These are phyloP conservation scores for Lithophane leautieri DNA, from an alignment of 2,888 invertebrate genomes.

Conservation along the genomic window DNA sequence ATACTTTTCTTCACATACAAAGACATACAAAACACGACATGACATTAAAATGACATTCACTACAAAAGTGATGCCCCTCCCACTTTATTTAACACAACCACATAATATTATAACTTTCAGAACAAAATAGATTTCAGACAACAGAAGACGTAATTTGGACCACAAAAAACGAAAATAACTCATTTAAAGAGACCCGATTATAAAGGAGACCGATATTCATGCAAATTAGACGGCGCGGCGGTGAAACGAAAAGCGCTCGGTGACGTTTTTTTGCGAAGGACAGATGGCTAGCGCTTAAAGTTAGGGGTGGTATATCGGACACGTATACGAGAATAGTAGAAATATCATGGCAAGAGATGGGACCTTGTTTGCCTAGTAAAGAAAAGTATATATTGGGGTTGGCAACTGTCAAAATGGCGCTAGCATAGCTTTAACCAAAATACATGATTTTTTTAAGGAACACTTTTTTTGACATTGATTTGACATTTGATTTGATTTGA, in stretches of 20 bases:
- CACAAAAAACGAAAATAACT: conserved; percentile 59
- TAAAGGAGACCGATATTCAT: conserved; percentile 64
- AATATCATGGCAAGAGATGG: background rate
- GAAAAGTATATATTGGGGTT: no score
- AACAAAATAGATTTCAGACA: conserved; percentile 29
- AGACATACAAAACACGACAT: background rate
- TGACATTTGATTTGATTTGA: no score
- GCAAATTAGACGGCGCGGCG: conserved; percentile 63
- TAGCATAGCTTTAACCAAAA: no score
- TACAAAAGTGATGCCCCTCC: background rate
- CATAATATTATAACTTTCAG: background rate
- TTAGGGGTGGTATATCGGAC: conserved; percentile 45
- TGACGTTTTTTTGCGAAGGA: conserved; percentile 58
- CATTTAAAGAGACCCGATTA: conserved; percentile 61
- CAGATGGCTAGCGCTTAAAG: conserved; percentile 65
- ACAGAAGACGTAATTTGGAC: conserved; percentile 32
- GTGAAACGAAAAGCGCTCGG: conserved; percentile 54
- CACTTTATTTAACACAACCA: background rate
- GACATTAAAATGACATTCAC: background rate
- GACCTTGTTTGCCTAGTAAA: background rate
- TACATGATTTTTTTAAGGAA: no score
- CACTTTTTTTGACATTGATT: no score
- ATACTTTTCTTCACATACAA: background rate
- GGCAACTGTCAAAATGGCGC: no score
- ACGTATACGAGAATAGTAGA: background rate